Conservation (phyloP, 1,140 invertebrate species). For the Chrysomallon squamiferum region DNA sequence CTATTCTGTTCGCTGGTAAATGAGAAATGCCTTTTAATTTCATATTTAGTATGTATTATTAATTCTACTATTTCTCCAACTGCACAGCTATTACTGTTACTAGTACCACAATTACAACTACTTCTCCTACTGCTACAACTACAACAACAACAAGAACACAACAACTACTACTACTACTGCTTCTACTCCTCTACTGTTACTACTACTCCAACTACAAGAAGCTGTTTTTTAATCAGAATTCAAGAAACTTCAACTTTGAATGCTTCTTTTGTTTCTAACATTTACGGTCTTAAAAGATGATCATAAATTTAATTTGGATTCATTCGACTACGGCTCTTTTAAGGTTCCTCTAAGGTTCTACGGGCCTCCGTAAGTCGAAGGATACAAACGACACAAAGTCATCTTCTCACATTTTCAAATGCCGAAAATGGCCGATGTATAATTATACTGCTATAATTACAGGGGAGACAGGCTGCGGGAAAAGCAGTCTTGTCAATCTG, state of each 20-base stretch:
- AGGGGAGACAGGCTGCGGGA: slow-evolving; percentile 48
- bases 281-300: background rate
- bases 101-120: no score
- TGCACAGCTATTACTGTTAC: no score
- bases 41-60: no score
- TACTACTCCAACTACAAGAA: no score
- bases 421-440: background rate
- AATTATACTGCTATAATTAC: background rate
- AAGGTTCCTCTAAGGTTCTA: background rate
- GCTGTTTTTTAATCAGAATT: no score
- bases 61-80: no score
- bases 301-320: background rate
- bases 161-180: no score
- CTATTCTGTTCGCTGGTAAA: slow-evolving; percentile 38
- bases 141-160: no score
- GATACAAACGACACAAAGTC: background rate
- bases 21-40: background rate
- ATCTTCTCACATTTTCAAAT: background rate
- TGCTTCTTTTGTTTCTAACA: background rate
- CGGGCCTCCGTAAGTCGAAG: background rate
- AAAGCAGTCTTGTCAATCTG: slow-evolving; percentile 46
- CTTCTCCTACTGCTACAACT: no score
- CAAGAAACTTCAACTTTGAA: no score
- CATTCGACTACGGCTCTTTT: background rate
- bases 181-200: no score